Percentiles rank a stretch among this genome's conserved stretches.
phyloP scores from a whole-genome alignment of 92 coral and sea anemone genomes.

The Diadumene lineata region DNA sequence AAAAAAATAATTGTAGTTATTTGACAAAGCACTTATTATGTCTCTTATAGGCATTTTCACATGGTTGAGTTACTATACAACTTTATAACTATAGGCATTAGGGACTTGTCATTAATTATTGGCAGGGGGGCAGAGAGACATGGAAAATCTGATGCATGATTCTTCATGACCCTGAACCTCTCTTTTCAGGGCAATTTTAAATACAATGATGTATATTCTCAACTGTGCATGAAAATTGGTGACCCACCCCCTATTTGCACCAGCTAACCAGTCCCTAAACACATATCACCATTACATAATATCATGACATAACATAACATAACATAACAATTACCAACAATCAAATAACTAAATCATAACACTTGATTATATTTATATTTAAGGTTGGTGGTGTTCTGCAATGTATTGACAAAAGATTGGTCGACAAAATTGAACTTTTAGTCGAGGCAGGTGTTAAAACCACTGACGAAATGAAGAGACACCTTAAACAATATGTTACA shows the following conservation, averaged over 20 bases:
- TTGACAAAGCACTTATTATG: too few relatives aligned
- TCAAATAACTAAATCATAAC: not conserved
- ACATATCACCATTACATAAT: too few relatives aligned
- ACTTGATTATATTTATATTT: not conserved
- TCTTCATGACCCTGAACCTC: not conserved
- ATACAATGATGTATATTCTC: not conserved
- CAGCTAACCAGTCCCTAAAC: too few relatives aligned
- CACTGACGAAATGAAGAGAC: constrained; percentile 37
- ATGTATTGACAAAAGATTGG: constrained; percentile 1
- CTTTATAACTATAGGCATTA: too few relatives aligned
- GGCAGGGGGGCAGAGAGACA: too few relatives aligned
- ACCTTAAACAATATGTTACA: constrained; percentile 30
- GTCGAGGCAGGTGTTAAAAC: constrained; percentile 25
- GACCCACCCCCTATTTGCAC: too few relatives aligned
- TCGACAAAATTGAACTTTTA: constrained; percentile 31
- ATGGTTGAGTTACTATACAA: too few relatives aligned
- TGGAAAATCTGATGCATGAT: too few relatives aligned
- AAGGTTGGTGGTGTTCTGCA: constrained; percentile 41
- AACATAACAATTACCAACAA: not conserved
- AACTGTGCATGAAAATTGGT: too few relatives aligned
- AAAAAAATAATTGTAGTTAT: too few relatives aligned
- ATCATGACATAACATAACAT: not conserved
- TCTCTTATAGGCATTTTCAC: too few relatives aligned
- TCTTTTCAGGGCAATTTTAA: not conserved
- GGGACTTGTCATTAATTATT: too few relatives aligned